Evolutionary conservation across 1,140 invertebrate species (phyloP), one percentile per base, ranked within the genome.

Genomic region (Zaprionus capensis): DNA sequence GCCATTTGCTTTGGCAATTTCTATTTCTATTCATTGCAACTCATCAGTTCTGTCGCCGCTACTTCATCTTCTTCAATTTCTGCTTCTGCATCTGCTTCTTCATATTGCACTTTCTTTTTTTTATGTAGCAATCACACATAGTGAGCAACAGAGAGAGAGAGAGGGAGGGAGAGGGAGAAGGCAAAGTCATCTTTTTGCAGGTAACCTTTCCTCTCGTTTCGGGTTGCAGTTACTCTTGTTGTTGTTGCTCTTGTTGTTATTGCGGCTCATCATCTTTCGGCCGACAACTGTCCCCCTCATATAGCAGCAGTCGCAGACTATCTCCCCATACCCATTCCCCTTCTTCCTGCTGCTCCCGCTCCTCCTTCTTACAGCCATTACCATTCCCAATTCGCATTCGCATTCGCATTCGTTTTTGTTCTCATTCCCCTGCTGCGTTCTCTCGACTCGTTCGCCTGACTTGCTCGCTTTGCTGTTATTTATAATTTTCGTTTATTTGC

Each of bases 401-500:
- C 55, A 75, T 71, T 65, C 36, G n/a, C 61, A 59, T 67, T 75
- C 51, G 22, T 15, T 26, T 57, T 58, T 57, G 82, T 69, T 83
- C 84, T 65, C 59, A 58, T 79, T 77, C 24, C 63, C 66, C 62
- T 81, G 71, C 62, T 81, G 65, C 67, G 46, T 63, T 71, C 34
- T 75, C 38, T 11, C 28, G 31, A 64, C 56, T 76, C 59, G 68
- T 77, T 76, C 46, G 53, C 70, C 68, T 20, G 34, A 24, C 31
- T 74, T 46, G 63, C 59, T 68, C 68, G 49, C 49, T 81, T 46
- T 91, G 81, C 84, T 91, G 88, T 91, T 91, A 91, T 91, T 91
- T 91, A 91, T 91, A 91, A 91, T 91, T 91, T 91, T 91, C 88
- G 83, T 91, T 91, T 91, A 91, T 91, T 91, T 91, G 88, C 88